These are phyloP conservation scores for Hippocampus zosterae DNA, from an alignment of 2,113 vertebrate genomes.

Conservation along the genomic window DNA sequence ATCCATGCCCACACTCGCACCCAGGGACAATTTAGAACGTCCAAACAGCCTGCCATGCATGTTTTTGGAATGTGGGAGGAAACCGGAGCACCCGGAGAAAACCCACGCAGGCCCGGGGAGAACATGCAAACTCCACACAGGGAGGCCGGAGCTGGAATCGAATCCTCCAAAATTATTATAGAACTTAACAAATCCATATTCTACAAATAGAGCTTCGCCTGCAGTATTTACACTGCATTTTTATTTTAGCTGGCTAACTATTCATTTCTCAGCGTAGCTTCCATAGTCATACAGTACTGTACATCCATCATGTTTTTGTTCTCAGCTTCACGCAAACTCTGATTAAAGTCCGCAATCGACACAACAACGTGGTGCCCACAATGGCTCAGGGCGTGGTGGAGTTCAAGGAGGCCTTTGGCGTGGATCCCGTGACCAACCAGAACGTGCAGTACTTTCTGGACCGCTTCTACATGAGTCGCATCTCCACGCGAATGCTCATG, in stretches of 20 bases:
- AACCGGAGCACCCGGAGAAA: too few species aligned
- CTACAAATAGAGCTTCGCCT: too few species aligned
- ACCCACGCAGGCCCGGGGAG: too few species aligned
- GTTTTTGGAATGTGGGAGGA: too few species aligned
- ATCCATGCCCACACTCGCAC: too few species aligned
- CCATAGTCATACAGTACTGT: not conserved
- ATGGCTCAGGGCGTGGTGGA: constrained; percentile 96
- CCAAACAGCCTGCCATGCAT: too few species aligned
- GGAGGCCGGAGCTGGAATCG: too few species aligned
- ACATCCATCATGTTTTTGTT: not conserved
- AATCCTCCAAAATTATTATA: too few species aligned
- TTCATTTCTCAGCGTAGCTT: not conserved
- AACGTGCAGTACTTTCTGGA: constrained; percentile 98
- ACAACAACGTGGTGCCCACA: constrained; percentile 92
- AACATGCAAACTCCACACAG: too few species aligned
- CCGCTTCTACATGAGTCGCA: constrained; percentile 98
- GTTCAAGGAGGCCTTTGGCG: constrained; percentile 87
- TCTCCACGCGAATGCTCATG: constrained; percentile 97
- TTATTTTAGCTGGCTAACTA: not conserved
- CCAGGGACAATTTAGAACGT: too few species aligned
- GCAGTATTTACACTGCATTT: not conserved
- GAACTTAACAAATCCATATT: too few species aligned
- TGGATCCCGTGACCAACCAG: constrained; percentile 91
- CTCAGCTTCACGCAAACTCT: constrained; percentile 87
- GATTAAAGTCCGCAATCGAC: constrained; percentile 85